These are phyloP conservation scores for Drosophila ficusphila DNA, from an alignment of 1,140 invertebrate genomes.

Conservation along the genomic window DNA sequence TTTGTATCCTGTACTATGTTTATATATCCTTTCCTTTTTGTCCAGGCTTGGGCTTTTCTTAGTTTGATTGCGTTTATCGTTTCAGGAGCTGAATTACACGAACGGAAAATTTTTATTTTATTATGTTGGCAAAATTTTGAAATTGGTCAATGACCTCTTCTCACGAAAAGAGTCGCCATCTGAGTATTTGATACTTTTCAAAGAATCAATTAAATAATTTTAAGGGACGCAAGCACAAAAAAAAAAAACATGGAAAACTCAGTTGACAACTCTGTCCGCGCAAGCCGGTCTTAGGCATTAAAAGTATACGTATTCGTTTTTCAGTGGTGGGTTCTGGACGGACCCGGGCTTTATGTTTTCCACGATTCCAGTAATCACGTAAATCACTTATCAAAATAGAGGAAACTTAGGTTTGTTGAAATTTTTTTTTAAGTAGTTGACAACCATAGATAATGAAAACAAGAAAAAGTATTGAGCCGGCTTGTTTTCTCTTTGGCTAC, in stretches of 20 bases:
- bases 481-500: constrained; percentile 5
- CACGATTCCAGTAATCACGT: no score
- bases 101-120: neutral
- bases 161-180: no score
- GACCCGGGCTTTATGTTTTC: neutral
- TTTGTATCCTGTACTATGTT: neutral
- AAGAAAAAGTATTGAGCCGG: constrained; percentile 6
- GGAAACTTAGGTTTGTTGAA: neutral
- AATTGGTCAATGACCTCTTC: no score
- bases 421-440: neutral
- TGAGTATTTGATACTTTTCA: no score
- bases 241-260: no score
- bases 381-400: neutral
- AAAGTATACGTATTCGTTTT: neutral
- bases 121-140: no score
- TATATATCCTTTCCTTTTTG: neutral
- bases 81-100: neutral
- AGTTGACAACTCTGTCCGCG: no score
- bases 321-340: neutral
- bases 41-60: neutral
- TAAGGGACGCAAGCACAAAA: no score
- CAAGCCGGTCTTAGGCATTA: no score
- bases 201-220: no score
- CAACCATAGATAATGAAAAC: neutral
- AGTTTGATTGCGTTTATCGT: neutral